Evolutionary conservation across 2,888 invertebrate species (phyloP).

Genomic region (Polymixis lichenea): DNA sequence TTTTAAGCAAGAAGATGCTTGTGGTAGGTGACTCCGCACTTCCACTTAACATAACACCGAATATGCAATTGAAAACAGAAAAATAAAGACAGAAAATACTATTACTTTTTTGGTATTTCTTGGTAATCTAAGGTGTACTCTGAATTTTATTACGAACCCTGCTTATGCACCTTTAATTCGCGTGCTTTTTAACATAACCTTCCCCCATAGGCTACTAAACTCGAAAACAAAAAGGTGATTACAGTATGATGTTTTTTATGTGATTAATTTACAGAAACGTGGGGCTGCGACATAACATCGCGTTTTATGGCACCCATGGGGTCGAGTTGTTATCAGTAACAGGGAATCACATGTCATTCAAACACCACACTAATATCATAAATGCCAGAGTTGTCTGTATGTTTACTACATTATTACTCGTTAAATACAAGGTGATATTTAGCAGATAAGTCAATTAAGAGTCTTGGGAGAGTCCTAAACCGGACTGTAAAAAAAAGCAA

Average conservation of each 20-base stretch:
- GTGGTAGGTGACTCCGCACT: too few relatives aligned
- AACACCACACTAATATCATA: slow-evolving; percentile 17
- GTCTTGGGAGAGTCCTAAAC: not conserved
- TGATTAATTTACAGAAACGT: slow-evolving; percentile 53
- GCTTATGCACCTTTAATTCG: not conserved
- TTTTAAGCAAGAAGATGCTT: too few relatives aligned
- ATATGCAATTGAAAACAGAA: too few relatives aligned
- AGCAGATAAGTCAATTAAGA: not conserved
- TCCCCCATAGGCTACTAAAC: slow-evolving; percentile 13
- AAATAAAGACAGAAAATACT: not conserved
- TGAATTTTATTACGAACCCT: not conserved
- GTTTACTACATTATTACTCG: slow-evolving; percentile 6
- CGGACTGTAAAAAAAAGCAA: not conserved
- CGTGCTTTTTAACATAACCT: slow-evolving; percentile 2
- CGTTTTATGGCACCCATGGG: slow-evolving; percentile 47
- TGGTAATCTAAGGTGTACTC: not conserved
- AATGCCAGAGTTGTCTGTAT: slow-evolving; percentile 2
- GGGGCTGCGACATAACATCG: slow-evolving; percentile 16
- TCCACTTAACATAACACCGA: too few relatives aligned
- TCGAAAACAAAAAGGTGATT: slow-evolving; percentile 25
- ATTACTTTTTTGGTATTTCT: not conserved
- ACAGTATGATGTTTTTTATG: slow-evolving; percentile 37
- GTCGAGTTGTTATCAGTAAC: slow-evolving; percentile 36
- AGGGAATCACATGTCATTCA: slow-evolving; percentile 47
- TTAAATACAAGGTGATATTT: not conserved